These are phyloP conservation scores for Carassius auratus DNA, from an alignment of 2,113 vertebrate species.

Conservation along the genomic window DNA sequence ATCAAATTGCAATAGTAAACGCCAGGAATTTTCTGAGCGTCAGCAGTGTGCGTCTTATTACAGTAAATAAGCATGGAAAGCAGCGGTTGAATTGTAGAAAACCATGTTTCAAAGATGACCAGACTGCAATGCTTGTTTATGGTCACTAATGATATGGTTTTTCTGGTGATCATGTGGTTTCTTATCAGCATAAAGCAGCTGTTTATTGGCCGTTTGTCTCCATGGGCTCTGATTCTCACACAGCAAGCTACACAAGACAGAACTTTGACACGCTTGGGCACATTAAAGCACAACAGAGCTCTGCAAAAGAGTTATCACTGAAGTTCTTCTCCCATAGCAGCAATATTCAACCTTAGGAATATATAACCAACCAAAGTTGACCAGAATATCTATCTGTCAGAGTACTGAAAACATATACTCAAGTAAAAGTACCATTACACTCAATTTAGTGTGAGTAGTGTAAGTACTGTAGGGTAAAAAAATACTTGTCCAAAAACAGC, in stretches of 20 bases:
- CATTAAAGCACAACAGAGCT: not conserved
- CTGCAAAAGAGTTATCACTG: not conserved
- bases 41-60: constrained; percentile 10
- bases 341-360: not conserved
- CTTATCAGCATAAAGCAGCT: constrained; percentile 49
- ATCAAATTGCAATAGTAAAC: not conserved
- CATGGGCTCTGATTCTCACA: constrained; percentile 12
- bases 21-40: not conserved
- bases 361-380: not conserved
- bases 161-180: constrained; percentile 1
- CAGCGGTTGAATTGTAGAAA: not conserved
- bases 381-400: not conserved
- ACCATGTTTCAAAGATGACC: constrained; percentile 19
- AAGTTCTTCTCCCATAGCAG: not conserved
- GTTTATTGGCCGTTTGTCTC: constrained; percentile 21
- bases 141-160: constrained; percentile 41
- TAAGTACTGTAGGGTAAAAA: no score
- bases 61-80: not conserved
- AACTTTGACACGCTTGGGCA: not conserved
- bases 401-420: no score
- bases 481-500: no score
- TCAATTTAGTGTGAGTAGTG: no score
- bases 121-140: constrained; percentile 29
- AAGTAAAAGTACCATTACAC: no score
- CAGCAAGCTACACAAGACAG: constrained; percentile 16